These are phyloP conservation scores for Agelaius tricolor DNA, from an alignment of 2,113 vertebrate genomes.

Conservation along the genomic window DNA sequence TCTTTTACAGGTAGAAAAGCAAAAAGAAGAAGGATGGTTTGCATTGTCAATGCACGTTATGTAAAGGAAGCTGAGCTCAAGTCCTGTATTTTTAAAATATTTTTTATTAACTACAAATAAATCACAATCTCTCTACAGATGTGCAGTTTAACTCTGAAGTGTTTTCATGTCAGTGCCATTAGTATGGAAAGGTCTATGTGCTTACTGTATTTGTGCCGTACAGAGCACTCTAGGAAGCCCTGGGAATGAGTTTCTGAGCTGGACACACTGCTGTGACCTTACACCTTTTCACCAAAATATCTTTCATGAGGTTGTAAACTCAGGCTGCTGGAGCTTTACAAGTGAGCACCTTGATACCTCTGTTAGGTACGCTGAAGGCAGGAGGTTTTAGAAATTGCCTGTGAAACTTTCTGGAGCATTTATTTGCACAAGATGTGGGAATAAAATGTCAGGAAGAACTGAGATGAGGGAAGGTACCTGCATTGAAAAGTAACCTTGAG, in stretches of 20 bases:
- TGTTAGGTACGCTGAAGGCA: neutral
- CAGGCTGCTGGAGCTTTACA: neutral
- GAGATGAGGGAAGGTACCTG: neutral
- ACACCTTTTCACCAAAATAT: neutral
- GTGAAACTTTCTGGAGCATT: neutral
- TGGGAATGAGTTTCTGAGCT: neutral
- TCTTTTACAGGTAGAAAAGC: slow-evolving; percentile 76
- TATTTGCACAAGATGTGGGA: neutral
- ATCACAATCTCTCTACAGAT: neutral
- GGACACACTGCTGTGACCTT: neutral
- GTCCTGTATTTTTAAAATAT: neutral
- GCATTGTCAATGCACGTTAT: slow-evolving; percentile 80
- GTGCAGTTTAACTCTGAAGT: neutral
- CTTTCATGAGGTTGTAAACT: neutral
- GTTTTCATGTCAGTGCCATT: neutral
- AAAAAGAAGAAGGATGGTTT: slow-evolving; percentile 86
- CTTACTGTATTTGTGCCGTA: neutral
- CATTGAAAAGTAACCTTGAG: neutral
- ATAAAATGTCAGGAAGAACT: neutral
- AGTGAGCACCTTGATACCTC: neutral
- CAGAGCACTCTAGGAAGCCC: neutral
- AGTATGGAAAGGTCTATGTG: neutral
- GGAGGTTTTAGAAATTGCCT: neutral
- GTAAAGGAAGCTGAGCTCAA: slow-evolving; percentile 32
- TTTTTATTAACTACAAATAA: neutral